Percentiles rank a stretch among this genome's conserved stretches.
These are phyloP conservation scores for Suricata suricatta DNA, from an alignment of 2,113 vertebrate species.

Conservation along the genomic window DNA sequence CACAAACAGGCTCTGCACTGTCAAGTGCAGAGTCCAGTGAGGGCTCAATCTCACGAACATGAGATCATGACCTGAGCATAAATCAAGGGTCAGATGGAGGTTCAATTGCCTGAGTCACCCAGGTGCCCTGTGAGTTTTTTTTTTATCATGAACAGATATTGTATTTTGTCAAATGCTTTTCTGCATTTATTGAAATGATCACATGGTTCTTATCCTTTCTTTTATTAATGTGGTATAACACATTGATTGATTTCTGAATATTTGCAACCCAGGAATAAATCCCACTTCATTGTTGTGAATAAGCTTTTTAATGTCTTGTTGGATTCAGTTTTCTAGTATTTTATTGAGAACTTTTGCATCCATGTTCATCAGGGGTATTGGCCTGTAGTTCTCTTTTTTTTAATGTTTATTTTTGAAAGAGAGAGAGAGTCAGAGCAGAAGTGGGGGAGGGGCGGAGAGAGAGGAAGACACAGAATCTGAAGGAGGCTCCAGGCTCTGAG, in stretches of 20 bases:
- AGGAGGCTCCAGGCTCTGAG: no score
- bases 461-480: no score
- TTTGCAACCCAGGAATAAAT: neutral
- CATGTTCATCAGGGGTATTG: neutral
- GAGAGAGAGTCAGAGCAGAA: no score
- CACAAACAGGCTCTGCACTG: no score
- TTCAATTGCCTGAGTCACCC: no score
- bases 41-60: no score
- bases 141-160: neutral
- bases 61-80: no score
- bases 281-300: neutral
- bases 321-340: neutral
- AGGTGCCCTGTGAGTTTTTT: neutral
- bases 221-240: neutral
- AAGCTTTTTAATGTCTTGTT: neutral
- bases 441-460: no score
- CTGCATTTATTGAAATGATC: neutral
- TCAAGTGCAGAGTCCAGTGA: no score
- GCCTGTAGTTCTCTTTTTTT: neutral
- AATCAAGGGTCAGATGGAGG: no score
- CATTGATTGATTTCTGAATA: neutral
- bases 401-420: no score
- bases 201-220: neutral
- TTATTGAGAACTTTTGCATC: neutral
- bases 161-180: neutral